Evolutionary conservation across 2,797 vertebrate species (phyloP), one percentile per base, ranked within the genome.

Genomic region (Cirrhinus molitorella): DNA sequence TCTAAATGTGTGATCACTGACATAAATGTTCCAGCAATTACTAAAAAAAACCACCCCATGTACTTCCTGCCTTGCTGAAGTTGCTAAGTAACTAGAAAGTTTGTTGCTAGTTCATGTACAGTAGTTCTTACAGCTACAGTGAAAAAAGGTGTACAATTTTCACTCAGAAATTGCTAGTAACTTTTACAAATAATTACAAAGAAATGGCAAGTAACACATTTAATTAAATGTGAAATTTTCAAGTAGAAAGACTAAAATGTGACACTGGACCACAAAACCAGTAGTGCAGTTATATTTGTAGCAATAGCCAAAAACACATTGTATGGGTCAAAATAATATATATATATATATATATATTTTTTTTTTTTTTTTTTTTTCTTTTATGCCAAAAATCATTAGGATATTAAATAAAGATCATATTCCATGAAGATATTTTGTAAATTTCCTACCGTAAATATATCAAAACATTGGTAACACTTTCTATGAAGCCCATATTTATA

Each of bases 41-140:
- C 7, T 51, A 51, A 4, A 51, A 66, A 40, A 49, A 4, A 34
- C 8, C 12, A 51, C 21, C 8, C 1, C 17, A 31, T 77, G 6
- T 49, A 49, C 43, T 34, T 47, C 43, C 47, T 74, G 72, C 8
- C 19, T 63, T n/a, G 43, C 19, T 31, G 13, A 79, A 65, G 45
- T 66, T 79, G 76, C 76, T 79, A 67, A 49, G 49, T 68, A 55
- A 51, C 61, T 79, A 21, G 25, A 53, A 37, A 51, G 11, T 55
- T 57, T 68, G n/a, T 80, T 68, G 65, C 34, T 21, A 55, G 57
- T 63, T 21, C 10, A 63, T 61, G 23, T 63, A 63, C 59, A 63
- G 12, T 25, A 40, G 10, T 78, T 49, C 43, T 31, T 40, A 28
- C 19, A 2, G 34, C 14, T 21, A 23, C 5, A 53, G 10, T 4